Percentiles rank a stretch among this genome's conserved stretches.
Conservation (phyloP, 2,797 vertebrate species). For the Diplodus sargus region DNA sequence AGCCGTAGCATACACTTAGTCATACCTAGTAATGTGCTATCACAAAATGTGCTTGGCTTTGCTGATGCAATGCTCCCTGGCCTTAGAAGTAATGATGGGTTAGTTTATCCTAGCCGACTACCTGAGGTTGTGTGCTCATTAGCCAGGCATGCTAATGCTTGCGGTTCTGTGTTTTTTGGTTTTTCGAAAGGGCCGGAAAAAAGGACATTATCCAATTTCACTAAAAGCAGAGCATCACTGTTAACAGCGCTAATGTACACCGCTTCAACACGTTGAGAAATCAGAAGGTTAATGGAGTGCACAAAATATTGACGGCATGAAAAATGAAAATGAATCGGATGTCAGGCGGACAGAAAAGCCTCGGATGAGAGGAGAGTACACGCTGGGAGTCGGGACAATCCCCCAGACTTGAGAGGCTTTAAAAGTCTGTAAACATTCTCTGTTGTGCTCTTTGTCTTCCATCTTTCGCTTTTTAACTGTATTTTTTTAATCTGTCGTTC, state of each 20-base stretch:
- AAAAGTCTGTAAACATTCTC: constrained; percentile 26
- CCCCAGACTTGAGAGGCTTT: constrained; percentile 24
- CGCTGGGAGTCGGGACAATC: constrained; percentile 15
- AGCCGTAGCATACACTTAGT: background rate
- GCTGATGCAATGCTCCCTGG: background rate
- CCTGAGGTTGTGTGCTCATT: background rate
- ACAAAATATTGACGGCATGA: constrained; percentile 14
- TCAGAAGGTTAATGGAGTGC: background rate
- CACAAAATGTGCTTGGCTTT: background rate
- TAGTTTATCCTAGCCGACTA: too few relatives aligned
- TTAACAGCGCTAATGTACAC: background rate
- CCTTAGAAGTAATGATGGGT: background rate
- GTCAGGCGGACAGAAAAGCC: constrained; percentile 10
- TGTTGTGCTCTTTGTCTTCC: constrained; percentile 11
- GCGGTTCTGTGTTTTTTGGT: background rate
- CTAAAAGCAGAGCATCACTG: background rate
- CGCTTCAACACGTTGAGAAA: background rate
- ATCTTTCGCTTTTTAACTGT: constrained; percentile 14
- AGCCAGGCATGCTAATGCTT: background rate
- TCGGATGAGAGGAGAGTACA: constrained; percentile 27
- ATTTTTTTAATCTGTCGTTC: constrained; percentile 28
- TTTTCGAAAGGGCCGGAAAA: too few relatives aligned
- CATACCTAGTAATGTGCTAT: background rate
- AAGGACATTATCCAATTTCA: background rate
- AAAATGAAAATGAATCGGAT: constrained; percentile 29